Evolutionary conservation across 37 sponge, comb jelly and placozoan genomes (phyloP), one percentile per base, ranked within the genome.

Genomic region (Ephydatia muelleri): DNA sequence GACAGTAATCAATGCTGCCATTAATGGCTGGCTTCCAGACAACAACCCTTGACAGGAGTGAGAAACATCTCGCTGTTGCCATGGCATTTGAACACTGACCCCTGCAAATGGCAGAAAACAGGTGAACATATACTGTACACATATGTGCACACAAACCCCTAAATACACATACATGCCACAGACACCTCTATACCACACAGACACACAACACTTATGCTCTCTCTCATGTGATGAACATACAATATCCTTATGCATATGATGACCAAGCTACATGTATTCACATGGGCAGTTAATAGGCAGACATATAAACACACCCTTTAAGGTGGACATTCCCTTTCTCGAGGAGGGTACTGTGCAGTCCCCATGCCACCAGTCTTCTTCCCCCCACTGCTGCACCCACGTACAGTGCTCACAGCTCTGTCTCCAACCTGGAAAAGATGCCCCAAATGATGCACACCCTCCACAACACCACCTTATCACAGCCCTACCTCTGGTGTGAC

Each of bases 11-110:
- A 31, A 93, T 73, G 2, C 80, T 65, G 14, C 33, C 14, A 38
- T 88, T 38, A 22, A 93, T 80, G n/a, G 85, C 87, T 2, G 68
- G 29, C 84, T 84, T 90, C 94, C 94, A 93, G 22, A 66, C 73
- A 14, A 31, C 23, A n/a, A 81, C 72, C 43, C 76, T 75, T n/a
- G 88, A 79, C 49, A 93, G 81, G 9, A 86, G 32, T 2, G 87
- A 77, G 40, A 93, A 69, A 65, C 89, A 83, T 65, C 81, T 84
- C 2, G 91, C 86, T 49, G 79, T 66, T 12, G 83, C 78, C 21
- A 88, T 81, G 39, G 94, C 91, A 48, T 85, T 83, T 27, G 84
- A 25, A 49, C 84, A 86, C 82, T 93, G 73, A 32, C 91, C 83
- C 39, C 90, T 90, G n/a, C n/a, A n/a, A n/a, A 48, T 25, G 57